Conservation (phyloP, 2,888 invertebrate species). For the Troides aeacus region DNA sequence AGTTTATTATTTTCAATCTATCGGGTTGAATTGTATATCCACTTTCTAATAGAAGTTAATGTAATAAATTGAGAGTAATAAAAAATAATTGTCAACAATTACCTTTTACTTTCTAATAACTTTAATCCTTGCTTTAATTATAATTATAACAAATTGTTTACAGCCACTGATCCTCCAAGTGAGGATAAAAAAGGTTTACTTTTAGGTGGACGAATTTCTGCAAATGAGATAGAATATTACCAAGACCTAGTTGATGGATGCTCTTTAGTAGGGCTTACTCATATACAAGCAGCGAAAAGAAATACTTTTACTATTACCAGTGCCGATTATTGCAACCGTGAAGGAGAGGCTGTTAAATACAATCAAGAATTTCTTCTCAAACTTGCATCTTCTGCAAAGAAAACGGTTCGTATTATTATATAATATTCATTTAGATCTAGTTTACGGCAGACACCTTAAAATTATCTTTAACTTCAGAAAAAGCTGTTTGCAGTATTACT, state of each 20-base stretch:
- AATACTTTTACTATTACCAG: slow-evolving; percentile 63
- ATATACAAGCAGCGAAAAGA: slow-evolving; percentile 48
- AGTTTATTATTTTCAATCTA: background rate
- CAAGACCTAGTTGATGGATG: slow-evolving; percentile 68
- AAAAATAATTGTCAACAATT: no score
- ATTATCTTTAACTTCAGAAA: background rate
- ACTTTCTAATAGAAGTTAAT: background rate
- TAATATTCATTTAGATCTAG: background rate
- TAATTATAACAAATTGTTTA: slow-evolving; percentile 6
- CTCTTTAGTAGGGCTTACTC: slow-evolving; percentile 48
- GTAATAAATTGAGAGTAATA: no score
- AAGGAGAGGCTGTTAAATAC: slow-evolving; percentile 62
- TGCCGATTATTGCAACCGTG: slow-evolving; percentile 66
- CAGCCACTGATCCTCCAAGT: slow-evolving; percentile 58
- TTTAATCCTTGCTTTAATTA: background rate
- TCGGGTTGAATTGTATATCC: background rate
- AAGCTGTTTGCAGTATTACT: no score
- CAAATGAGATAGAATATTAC: slow-evolving; percentile 61
- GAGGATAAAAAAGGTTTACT: slow-evolving; percentile 58
- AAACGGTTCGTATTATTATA: slow-evolving; percentile 45
- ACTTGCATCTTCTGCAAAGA: slow-evolving; percentile 55
- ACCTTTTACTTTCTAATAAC: no score
- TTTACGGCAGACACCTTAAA: background rate
- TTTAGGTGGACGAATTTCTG: slow-evolving; percentile 63
- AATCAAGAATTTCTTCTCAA: slow-evolving; percentile 70